A percentile compares a stretch with the other conserved stretches of the same genome.
Evolutionary conservation across 2,797 vertebrate genomes (phyloP).

Genomic region (Garrulus glandarius): DNA sequence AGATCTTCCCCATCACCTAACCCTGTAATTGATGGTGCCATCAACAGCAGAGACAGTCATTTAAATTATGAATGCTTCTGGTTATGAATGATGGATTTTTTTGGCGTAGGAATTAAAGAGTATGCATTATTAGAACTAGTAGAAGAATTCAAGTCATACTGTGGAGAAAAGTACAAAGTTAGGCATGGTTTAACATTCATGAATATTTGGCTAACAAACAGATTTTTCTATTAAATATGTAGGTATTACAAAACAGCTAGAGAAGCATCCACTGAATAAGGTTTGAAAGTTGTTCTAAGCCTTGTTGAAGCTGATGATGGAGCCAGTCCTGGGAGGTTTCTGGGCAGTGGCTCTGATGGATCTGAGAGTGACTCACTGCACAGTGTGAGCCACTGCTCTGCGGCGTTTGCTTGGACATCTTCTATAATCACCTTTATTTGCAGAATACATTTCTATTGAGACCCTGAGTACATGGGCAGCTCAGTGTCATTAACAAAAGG

Average conservation of each 20-base stretch:
- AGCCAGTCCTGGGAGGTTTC: not conserved
- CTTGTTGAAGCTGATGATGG: not conserved
- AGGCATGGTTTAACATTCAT: not conserved
- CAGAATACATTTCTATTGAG: not conserved
- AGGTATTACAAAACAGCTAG: not conserved
- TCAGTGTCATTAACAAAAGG: not conserved
- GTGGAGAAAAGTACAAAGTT: slow-evolving; percentile 10
- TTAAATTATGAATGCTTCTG: slow-evolving; percentile 52
- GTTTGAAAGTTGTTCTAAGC: not conserved
- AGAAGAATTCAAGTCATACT: slow-evolving; percentile 13
- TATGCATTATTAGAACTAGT: slow-evolving; percentile 16
- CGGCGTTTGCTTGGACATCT: not conserved
- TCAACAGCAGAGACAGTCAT: slow-evolving; percentile 29
- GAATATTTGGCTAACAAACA: not conserved
- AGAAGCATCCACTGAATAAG: not conserved
- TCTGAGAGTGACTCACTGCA: not conserved
- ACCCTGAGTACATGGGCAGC: not conserved
- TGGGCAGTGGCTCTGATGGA: not conserved
- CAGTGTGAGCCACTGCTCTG: not conserved
- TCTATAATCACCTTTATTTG: not conserved
- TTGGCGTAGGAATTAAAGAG: not conserved
- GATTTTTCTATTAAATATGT: not conserved
- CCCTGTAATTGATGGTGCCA: slow-evolving; percentile 44
- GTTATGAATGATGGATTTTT: slow-evolving; percentile 39
- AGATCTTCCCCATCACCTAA: slow-evolving; percentile 4